Conservation (phyloP, 2,113 vertebrate species). For the Sebastes fasciatus region DNA sequence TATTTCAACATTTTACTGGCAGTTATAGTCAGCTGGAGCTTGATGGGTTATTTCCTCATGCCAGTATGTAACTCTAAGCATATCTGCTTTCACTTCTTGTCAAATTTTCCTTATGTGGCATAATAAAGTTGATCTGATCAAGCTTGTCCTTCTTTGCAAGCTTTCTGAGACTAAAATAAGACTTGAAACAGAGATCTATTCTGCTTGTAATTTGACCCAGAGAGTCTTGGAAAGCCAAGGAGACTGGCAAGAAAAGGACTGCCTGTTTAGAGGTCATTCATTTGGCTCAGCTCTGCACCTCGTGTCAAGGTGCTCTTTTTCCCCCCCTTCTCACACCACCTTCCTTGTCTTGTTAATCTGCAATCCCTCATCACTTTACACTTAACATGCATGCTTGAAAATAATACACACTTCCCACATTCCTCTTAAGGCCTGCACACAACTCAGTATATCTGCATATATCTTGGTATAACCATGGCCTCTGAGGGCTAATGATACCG, state of each 20-base stretch:
- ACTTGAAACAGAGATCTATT: neutral
- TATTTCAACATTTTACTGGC: neutral
- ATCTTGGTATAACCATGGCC: constrained; percentile 4
- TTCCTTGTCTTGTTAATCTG: constrained; percentile 36
- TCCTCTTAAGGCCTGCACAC: neutral
- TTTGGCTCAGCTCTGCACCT: constrained; percentile 39
- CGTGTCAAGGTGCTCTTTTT: constrained; percentile 54
- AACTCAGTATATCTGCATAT: neutral
- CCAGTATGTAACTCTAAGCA: neutral
- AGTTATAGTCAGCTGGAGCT: neutral
- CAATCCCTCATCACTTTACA: constrained; percentile 48
- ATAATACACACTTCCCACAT: neutral
- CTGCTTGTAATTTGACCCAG: constrained; percentile 14
- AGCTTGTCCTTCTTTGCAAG: neutral
- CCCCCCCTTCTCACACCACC: neutral
- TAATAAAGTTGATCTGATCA: neutral
- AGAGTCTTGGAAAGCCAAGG: neutral
- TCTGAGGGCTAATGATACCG: constrained; percentile 37
- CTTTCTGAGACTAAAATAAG: neutral
- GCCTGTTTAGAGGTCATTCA: constrained; percentile 73
- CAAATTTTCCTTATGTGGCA: no score
- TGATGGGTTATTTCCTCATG: neutral
- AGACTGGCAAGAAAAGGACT: neutral
- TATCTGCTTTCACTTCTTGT: neutral
- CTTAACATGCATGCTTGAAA: neutral